Base-by-base conservation (phyloP, 2,888 invertebrate genomes). In the Bimastos eiseni region DNA sequence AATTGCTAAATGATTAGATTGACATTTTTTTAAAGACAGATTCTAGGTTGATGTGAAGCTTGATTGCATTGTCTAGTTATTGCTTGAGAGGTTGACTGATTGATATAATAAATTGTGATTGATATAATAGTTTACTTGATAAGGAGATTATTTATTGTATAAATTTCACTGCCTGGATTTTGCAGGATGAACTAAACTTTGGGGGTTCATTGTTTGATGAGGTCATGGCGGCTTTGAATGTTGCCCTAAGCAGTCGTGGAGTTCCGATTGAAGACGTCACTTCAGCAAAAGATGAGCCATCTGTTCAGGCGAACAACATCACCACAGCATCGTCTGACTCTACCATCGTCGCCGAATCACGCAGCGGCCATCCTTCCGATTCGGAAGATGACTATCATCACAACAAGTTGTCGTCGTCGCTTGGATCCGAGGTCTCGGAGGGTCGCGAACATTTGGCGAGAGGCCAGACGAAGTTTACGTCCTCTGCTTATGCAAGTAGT, bases 101-200 rank as follows among this genome's bases (percentile, higher is more conserved):
- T 70, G 70, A 70, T 30, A 30, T 70, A n/a, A 3, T n/a, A n/a
- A n/a, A 70, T 70, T n/a, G n/a, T 30, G 70, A 70, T 70, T 70
- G 30, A n/a, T n/a, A 11, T 70, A 8, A 49, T 49, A 70, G n/a
- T n/a, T 49, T 70, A 11, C 17, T 55, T 70, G 70, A 70, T 70
- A n/a, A 70, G 70, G 49, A 49, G 1, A 24, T 49, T 49, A 24
- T 24, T 24, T 49, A 24, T 24, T 49, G 49, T 24, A 24, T 49
- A 49, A 24, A 49, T 49, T 49, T 49, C 1, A 49, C 24, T 49
- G 49, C 24, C 24, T n/a, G 21, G 6, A 5, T 15, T n/a, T 86
- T 86, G 34, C 86, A 86, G 86, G 86, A 86, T 86, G 86, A 86
- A 24, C 86, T 86, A 19, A 86, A 86, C 86, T 86, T 86, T 37